Percentiles rank a stretch among this genome's conserved stretches.
Conservation (phyloP, 2,888 invertebrate species). For the Linnaemya vulpina region DNA sequence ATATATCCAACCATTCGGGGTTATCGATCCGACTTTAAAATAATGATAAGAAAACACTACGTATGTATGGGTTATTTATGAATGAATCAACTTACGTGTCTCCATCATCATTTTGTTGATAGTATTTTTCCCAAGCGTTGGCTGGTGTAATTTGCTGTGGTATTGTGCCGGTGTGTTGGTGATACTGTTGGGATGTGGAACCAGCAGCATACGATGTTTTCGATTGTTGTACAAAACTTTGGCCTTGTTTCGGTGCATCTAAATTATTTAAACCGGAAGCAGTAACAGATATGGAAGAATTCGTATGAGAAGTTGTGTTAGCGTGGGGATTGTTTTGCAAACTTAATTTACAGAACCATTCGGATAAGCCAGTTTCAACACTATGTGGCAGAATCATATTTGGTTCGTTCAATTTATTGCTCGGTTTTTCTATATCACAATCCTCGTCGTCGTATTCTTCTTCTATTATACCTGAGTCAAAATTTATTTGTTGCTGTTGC, state of each 20-base stretch:
- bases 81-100: conserved; percentile 89
- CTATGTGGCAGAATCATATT: conserved; percentile 87
- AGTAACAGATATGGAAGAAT: conserved; percentile 59
- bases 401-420: conserved; percentile 54
- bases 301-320: conserved; percentile 48
- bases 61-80: neutral
- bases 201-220: conserved; percentile 33
- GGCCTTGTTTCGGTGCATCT: conserved; percentile 64
- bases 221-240: conserved; percentile 35
- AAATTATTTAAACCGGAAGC: conserved; percentile 70
- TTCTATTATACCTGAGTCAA: conserved; percentile 78
- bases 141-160: conserved; percentile 78
- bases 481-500: conserved; percentile 41
- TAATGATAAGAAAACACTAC: no score
- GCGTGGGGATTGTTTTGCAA: conserved; percentile 80
- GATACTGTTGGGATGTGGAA: conserved; percentile 64
- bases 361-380: conserved; percentile 85
- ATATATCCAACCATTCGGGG: no score
- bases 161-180: conserved; percentile 69
- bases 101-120: conserved; percentile 91
- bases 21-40: no score
- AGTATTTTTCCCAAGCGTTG: conserved; percentile 86
- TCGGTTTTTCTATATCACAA: conserved; percentile 36
- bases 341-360: conserved; percentile 86
- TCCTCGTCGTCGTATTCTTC: conserved; percentile 69